Evolutionary conservation across 2,113 vertebrate genomes (phyloP).

Genomic region (Toxostoma redivivum): DNA sequence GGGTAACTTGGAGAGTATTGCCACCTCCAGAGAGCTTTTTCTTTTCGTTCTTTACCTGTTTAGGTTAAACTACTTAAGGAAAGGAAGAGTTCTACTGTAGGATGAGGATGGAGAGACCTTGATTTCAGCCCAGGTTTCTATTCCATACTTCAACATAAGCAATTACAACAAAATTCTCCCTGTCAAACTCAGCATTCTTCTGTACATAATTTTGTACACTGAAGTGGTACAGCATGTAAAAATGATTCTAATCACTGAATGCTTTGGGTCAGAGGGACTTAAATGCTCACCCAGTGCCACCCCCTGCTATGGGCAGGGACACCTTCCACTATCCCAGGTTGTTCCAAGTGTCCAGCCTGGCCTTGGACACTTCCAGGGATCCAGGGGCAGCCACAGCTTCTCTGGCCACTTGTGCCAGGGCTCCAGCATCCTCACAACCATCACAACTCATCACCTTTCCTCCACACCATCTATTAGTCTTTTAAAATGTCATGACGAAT

Average conservation of each 20-base stretch:
- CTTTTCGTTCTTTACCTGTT: not conserved
- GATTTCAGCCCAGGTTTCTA: not conserved
- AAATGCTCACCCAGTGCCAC: not conserved
- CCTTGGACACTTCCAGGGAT: not conserved
- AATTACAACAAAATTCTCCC: not conserved
- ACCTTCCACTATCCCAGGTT: rapidly evolving
- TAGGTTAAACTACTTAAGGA: not conserved
- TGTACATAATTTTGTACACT: not conserved
- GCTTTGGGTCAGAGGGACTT: not conserved
- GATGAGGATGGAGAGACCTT: not conserved
- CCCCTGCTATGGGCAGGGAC: not conserved
- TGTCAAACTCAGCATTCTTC: not conserved
- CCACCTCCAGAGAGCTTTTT: not conserved
- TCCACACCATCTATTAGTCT: conserved; percentile 52
- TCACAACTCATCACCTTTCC: not conserved
- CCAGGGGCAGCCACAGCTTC: not conserved
- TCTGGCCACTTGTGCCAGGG: not conserved
- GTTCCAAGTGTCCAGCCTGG: not conserved
- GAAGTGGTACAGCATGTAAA: not conserved
- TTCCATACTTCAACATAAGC: not conserved
- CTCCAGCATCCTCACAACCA: not conserved
- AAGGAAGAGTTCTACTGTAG: not conserved
- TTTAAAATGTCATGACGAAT: conserved; percentile 60
- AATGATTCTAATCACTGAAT: not conserved
- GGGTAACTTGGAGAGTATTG: not conserved